Percentiles rank a stretch among this genome's conserved stretches.
These are phyloP conservation scores for Arnoldichthys spilopterus DNA, from an alignment of 2,797 vertebrate species.

Conservation along the genomic window DNA sequence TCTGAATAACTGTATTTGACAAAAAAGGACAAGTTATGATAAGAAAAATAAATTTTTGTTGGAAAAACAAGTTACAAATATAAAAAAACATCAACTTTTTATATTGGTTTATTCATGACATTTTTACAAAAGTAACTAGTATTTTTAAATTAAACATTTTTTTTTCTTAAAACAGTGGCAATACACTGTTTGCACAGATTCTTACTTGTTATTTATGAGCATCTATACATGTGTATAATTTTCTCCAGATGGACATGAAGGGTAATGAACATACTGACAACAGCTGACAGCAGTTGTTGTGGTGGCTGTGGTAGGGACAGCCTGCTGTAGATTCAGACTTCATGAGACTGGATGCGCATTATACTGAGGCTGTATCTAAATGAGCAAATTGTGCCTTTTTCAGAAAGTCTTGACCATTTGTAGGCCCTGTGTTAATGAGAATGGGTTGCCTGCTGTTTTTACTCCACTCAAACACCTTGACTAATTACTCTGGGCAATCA, in stretches of 20 bases:
- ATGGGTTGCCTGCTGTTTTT: slow-evolving; percentile 50
- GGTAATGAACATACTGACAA: slow-evolving; percentile 15
- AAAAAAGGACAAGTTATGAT: no score
- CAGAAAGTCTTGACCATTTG: slow-evolving; percentile 38
- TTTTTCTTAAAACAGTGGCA: no score
- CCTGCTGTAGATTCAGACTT: slow-evolving; percentile 24
- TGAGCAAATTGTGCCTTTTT: slow-evolving; percentile 35
- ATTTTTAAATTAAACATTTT: background rate
- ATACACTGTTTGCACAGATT: background rate
- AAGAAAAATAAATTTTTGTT: no score
- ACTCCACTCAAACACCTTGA: slow-evolving; percentile 43
- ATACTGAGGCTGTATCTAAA: slow-evolving; percentile 26
- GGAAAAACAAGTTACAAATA: no score
- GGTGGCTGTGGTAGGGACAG: slow-evolving; percentile 22
- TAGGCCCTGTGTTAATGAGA: slow-evolving; percentile 15
- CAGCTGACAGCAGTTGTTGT: slow-evolving; percentile 36
- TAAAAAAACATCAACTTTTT: background rate
- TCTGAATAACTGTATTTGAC: no score
- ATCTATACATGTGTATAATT: slow-evolving; percentile 6
- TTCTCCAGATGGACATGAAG: slow-evolving; percentile 26
- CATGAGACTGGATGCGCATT: slow-evolving; percentile 10
- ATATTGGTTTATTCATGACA: background rate
- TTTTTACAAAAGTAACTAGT: background rate
- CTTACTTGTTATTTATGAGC: background rate
- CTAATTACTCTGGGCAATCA: slow-evolving; percentile 45